Conservation (phyloP, 1,140 invertebrate genomes). For the Danaus melanippus region DNA sequence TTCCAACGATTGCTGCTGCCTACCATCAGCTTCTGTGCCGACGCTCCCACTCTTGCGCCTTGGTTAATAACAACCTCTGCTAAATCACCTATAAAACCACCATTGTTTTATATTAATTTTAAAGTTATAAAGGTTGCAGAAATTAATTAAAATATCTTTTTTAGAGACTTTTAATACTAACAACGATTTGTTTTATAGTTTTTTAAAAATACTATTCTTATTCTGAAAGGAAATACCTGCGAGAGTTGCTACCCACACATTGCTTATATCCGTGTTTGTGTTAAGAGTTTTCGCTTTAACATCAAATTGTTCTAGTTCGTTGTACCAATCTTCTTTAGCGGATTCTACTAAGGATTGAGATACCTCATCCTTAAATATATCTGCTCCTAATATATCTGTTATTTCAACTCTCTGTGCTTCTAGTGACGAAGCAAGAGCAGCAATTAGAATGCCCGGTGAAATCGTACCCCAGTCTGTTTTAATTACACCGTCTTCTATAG, state of each 20-base stretch:
- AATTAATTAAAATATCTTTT: background rate
- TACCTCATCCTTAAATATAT: slow-evolving; percentile 49
- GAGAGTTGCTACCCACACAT: slow-evolving; percentile 75
- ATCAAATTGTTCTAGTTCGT: slow-evolving; percentile 25
- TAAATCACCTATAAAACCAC: slow-evolving; percentile 71
- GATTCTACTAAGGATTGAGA: slow-evolving; percentile 41
- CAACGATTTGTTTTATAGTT: background rate
- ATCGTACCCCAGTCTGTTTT: slow-evolving; percentile 74
- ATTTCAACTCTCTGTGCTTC: slow-evolving; percentile 70
- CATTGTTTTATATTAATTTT: no score
- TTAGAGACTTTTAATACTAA: background rate
- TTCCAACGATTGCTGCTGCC: slow-evolving; percentile 78
- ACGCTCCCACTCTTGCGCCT: slow-evolving; percentile 62
- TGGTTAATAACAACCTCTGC: slow-evolving; percentile 77
- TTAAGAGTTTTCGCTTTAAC: slow-evolving; percentile 18
- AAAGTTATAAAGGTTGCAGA: background rate
- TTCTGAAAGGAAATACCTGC: slow-evolving; percentile 57
- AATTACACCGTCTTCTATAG: slow-evolving; percentile 75
- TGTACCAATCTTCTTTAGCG: slow-evolving; percentile 52
- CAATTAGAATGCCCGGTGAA: slow-evolving; percentile 72
- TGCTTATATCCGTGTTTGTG: slow-evolving; percentile 49
- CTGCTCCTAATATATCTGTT: slow-evolving; percentile 47
- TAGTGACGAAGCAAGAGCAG: slow-evolving; percentile 73
- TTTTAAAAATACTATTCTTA: background rate
- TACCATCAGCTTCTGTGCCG: slow-evolving; percentile 54